Evolutionary conservation across 2,888 invertebrate species (phyloP), one percentile per base, ranked within the genome.

Genomic region (Pammene fasciana): DNA sequence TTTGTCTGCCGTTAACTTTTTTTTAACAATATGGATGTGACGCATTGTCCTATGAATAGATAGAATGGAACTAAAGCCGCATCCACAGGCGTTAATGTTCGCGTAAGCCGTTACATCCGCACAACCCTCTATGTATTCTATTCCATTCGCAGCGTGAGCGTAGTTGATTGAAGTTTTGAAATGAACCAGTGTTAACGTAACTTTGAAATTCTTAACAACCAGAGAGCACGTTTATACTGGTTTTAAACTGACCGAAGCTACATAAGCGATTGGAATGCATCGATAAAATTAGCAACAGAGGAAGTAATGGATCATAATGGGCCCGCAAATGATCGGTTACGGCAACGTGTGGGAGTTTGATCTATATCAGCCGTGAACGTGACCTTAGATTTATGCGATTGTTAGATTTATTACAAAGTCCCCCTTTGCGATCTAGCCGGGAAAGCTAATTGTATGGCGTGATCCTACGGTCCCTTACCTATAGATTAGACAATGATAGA

Each of bases 61-160:
- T 77, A 77, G 77, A 80, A 82, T 68, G 65, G 60, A 73, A 72
- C 76, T 76, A 79, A 79, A 84, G 83, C 77, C 80, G 43, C 64
- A 81, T 81, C 78, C 74, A 79, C 78, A 81, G 80, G 85, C 80
- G 86, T 81, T 84, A 86, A 88, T 86, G 80, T 82, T 71, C 71
- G 76, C 79, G 82, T 86, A 88, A 88, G 86, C 86, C 85, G 84
- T 81, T 78, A 86, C 86, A 88, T 88, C 87, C 88, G 84, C 78
- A 82, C 84, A 79, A 82, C 79, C 75, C 76, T 76, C 80, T 82
- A 83, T 54, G 5, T 54, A 16, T n/a, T 5, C 34, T 0, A 54
- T 34, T 54, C n/a, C 13, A 34, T 34, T 34, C 0, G 34, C 13
- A n/a, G 8, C n/a, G n/a, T 34, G 54, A 34, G 54, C 8, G 6